Conservation (phyloP, 2,113 vertebrate genomes). For the Phycodurus eques region DNA sequence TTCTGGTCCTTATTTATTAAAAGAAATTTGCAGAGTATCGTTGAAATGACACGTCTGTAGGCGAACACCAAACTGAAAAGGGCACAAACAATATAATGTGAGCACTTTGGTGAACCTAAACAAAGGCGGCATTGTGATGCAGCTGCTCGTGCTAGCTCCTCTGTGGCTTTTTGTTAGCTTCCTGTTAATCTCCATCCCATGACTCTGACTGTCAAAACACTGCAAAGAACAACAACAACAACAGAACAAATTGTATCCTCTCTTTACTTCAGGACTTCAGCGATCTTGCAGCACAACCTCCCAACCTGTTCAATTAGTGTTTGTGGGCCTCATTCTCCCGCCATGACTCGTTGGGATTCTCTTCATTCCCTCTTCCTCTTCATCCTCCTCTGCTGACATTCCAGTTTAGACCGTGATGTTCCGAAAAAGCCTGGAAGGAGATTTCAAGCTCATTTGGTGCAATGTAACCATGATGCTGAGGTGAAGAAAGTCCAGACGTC, state of each 20-base stretch:
- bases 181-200: conserved; percentile 44
- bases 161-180: conserved; percentile 50
- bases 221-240: background rate
- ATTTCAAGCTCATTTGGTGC: background rate
- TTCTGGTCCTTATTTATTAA: background rate
- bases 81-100: background rate
- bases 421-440: background rate
- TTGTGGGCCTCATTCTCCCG: conserved; percentile 4
- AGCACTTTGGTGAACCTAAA: conserved; percentile 23
- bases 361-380: conserved; percentile 2
- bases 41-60: background rate
- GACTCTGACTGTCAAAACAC: conserved; percentile 57
- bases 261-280: background rate
- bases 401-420: background rate
- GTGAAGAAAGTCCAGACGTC: background rate
- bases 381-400: conserved; percentile 3
- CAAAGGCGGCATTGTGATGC: conserved; percentile 26
- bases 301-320: background rate
- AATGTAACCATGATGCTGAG: background rate
- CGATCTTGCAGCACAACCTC: background rate
- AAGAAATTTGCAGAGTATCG: background rate
- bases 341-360: conserved; percentile 9
- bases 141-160: conserved; percentile 32
- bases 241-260: background rate
- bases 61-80: background rate